Conservation (phyloP, 23 tunicate genomes). For the Ascidia mentula region DNA sequence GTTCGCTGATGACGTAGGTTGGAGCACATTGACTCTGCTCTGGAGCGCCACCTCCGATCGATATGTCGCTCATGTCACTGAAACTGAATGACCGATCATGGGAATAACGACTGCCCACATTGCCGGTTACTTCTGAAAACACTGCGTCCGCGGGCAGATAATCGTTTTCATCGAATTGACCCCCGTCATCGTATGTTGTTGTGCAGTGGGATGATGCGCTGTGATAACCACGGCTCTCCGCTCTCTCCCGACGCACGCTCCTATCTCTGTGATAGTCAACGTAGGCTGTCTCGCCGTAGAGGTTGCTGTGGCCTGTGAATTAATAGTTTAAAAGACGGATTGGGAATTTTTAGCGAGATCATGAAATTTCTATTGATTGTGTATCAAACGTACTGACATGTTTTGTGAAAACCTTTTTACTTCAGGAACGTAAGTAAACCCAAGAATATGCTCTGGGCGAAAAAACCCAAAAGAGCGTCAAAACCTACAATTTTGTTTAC, state of each 20-base stretch:
- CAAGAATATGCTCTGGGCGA: too few relatives aligned
- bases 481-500: too few relatives aligned
- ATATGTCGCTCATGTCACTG: background rate
- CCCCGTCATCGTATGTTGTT: background rate
- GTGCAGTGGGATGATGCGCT: conserved; percentile 31
- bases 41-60: background rate
- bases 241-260: background rate
- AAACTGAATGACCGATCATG: background rate
- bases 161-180: background rate
- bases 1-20: background rate
- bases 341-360: too few relatives aligned
- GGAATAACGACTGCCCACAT: background rate
- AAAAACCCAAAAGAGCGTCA: too few relatives aligned
- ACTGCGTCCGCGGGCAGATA: background rate
- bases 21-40: background rate
- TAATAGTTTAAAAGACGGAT: too few relatives aligned
- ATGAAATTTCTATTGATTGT: too few relatives aligned
- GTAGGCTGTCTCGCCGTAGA: too few relatives aligned
- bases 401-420: too few relatives aligned
- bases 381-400: too few relatives aligned
- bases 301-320: too few relatives aligned
- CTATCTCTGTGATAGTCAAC: too few relatives aligned
- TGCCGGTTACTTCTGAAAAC: background rate
- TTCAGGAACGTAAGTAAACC: too few relatives aligned
- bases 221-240: conserved; percentile 28